Evolutionary conservation across 2,797 vertebrate genomes (phyloP), one percentile per base, ranked within the genome.

Genomic region (Pelobates cultripes): DNA sequence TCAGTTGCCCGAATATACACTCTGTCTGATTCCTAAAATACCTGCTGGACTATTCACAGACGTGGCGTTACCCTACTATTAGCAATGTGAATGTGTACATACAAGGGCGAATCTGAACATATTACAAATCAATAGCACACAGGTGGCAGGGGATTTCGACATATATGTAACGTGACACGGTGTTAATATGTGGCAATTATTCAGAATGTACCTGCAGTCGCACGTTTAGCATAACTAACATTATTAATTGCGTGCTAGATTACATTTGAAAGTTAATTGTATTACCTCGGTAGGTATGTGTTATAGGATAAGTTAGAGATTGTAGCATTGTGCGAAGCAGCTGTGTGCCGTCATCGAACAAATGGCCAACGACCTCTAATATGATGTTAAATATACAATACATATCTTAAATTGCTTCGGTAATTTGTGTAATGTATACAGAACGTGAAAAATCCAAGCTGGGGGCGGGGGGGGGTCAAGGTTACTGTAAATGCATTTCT

Each of bases 241-340:
- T 64, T 64, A 64, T 64, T 28, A 64, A 64, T 64, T 64, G 61
- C 28, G 61, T 64, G 61, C 14, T 64, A 64, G 28, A 64, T 17
- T 64, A 40, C 61, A 7, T 64, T 64, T 3, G 61, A 0, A 64
- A 4, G 28, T 64, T 28, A 7, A 64, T 64, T 64, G 10, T 64
- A 64, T 40, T 40, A 4, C n/a, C n/a, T 64, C 6, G 61, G 2
- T 64, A 10, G 17, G 6, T 40, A 64, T 4, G 61, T 64, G 61
- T 64, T 40, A 64, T 14, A 14, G 13, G 61, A 64, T 6, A 64
- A 64, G 57, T 60, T 15, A 60, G 61, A 64, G 61, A n/a, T 64
- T 64, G 61, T 40, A 64, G 61, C 2, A 40, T 64, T 17, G 6
- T 12, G 6, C 28, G 7, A 14, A 64, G 28, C 61, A 64, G 61